Base-by-base conservation (phyloP, 2,113 vertebrate species). In the Zingel zingel region DNA sequence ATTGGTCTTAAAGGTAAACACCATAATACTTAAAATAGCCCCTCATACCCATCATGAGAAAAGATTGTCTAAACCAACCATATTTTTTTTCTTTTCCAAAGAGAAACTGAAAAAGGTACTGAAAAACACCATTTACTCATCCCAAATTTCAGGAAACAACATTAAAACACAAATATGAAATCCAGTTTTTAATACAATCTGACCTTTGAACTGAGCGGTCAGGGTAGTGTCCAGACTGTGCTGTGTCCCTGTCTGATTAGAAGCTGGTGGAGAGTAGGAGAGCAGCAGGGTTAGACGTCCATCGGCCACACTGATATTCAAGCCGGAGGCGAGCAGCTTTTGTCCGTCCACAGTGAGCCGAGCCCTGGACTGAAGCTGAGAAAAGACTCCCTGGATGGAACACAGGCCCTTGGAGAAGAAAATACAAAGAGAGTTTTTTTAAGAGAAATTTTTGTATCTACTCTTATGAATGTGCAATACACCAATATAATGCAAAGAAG, bases 131-230 rank as follows among this genome's bases (percentile, higher is more conserved):
- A 39, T 58, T 80, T 47, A 9, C 2, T n/a, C 7, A 9, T 65
- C 8, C 23, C 25, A 74, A 54, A 64, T 10, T 64, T 57, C 8
- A 45, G 16, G 47, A 82, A 73, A 54, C 25, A 27, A 50, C 1
- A 43, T 10, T 16, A 45, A 78, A 58, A 25, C 15, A 15, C 2
- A 76, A 36, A 11, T 9, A 21, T 47, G 1, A 61, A 45, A 68
- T 9, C 13, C 9, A 64, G 27, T 1, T 16, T 14, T 67, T 45
- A 13, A 66, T 21, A 2, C 18, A 33, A 14, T 53, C 72, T 70
- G 43, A 95, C 94, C 94, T 92, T 86, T 93, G 71, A 92, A 85
- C 58, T 94, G 94, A 76, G 81, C 79, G 1, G 76, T 83, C 50
- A 94, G 30, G 5, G 72, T 23, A 0, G 82, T 14, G 4, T 87